Evolutionary conservation across 2,888 invertebrate genomes (phyloP).

Genomic region (Stratiomys singularior): DNA sequence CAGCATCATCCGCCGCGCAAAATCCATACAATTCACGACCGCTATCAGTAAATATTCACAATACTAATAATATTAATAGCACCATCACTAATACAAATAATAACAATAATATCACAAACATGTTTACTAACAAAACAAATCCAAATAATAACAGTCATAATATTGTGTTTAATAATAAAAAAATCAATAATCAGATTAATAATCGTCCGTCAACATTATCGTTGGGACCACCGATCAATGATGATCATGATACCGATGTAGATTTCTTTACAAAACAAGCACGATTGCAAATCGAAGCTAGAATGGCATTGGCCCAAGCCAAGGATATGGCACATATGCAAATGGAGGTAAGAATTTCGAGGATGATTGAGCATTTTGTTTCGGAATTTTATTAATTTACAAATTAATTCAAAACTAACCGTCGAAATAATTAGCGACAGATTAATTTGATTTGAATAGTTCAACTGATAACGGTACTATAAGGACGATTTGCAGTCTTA

Average conservation of each 20-base stretch:
- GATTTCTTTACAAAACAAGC: constrained; percentile 86
- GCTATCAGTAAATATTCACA: constrained; percentile 55
- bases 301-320: constrained; percentile 88
- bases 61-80: constrained; percentile 54
- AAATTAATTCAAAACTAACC: too few species aligned
- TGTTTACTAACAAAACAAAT: constrained; percentile 54
- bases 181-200: constrained; percentile 43
- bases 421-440: too few species aligned
- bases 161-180: constrained; percentile 53
- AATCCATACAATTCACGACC: constrained; percentile 58
- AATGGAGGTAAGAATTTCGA: constrained; percentile 75
- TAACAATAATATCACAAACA: constrained; percentile 46
- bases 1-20: constrained; percentile 51
- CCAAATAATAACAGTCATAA: constrained; percentile 49
- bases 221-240: constrained; percentile 66
- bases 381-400: too few species aligned
- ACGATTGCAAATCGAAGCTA: constrained; percentile 85
- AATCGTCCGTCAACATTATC: constrained; percentile 66
- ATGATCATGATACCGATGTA: constrained; percentile 72
- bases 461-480: too few species aligned
- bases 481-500: too few species aligned
- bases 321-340: constrained; percentile 92
- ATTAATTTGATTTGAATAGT: too few species aligned
- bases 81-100: constrained; percentile 50
- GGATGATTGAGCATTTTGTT: too few species aligned